Percentiles rank a stretch among this genome's conserved stretches.
Evolutionary conservation across 1,140 invertebrate species (phyloP).

Genomic region (Diachasmimorpha longicaudata): DNA sequence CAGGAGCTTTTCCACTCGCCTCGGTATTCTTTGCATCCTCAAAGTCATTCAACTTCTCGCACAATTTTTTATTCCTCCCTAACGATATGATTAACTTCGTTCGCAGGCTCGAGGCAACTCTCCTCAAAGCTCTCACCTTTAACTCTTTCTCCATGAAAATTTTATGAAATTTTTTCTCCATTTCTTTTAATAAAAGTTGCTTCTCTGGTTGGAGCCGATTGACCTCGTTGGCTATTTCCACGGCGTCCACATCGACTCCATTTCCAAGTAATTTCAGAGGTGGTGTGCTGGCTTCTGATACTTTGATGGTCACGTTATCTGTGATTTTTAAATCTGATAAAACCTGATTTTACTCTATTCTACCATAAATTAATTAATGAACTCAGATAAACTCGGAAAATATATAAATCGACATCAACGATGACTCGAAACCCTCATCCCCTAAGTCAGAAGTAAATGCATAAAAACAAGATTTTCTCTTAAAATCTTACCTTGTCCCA

Average conservation of each 20-base stretch:
- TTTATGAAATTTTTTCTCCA: constrained; percentile 2
- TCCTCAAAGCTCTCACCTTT: constrained; percentile 16
- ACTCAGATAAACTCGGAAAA: no score
- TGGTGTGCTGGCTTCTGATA: neutral
- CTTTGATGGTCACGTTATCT: neutral
- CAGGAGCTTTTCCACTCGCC: neutral
- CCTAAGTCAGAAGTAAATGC: no score
- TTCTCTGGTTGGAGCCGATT: neutral
- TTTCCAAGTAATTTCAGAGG: neutral
- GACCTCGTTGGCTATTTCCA: constrained; percentile 18
- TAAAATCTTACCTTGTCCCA: neutral
- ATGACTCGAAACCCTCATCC: no score
- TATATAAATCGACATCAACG: no score
- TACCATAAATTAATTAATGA: no score
- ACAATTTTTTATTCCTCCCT: constrained; percentile 25
- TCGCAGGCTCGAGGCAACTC: constrained; percentile 21
- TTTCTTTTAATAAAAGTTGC: constrained; percentile 17
- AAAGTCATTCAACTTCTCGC: neutral
- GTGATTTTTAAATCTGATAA: no score
- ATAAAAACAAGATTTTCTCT: neutral
- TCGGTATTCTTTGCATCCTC: neutral
- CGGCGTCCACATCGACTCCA: neutral
- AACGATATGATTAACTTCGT: constrained; percentile 26
- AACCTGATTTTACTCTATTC: no score
- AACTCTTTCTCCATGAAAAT: constrained; percentile 16